Evolutionary conservation across 1,140 invertebrate species (phyloP).

Genomic region (Parapsyche elsis): DNA sequence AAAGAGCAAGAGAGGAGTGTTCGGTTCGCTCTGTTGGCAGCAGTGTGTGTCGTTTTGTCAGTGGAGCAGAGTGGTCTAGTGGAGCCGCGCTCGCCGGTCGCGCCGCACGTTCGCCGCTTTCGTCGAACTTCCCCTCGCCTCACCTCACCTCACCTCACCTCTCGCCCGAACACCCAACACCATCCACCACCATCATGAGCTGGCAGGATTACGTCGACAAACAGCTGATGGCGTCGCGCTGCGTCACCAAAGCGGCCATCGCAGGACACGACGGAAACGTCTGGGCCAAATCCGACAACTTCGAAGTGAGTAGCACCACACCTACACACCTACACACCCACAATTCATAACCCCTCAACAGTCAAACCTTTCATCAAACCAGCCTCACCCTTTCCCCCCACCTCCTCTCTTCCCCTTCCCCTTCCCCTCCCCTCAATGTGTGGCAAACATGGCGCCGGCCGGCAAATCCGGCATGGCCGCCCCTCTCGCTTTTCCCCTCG

Average conservation of each 20-base stretch:
- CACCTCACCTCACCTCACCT: not conserved
- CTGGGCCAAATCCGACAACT: constrained; percentile 93
- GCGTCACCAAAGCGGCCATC: constrained; percentile 93
- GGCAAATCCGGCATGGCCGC: not conserved
- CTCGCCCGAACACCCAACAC: not conserved
- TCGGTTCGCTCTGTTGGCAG: not conserved
- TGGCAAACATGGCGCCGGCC: too few relatives aligned
- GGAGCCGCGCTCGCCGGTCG: constrained; percentile 49
- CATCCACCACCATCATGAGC: constrained; percentile 75
- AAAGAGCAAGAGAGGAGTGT: not conserved
- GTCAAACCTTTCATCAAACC: too few relatives aligned
- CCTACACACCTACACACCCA: too few relatives aligned
- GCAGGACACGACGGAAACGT: constrained; percentile 94
- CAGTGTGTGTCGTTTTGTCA: constrained; percentile 6
- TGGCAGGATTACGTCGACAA: constrained; percentile 99
- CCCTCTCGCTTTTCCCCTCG: not conserved
- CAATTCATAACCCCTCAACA: not conserved
- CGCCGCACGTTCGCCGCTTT: constrained; percentile 24
- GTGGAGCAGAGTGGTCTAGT: not conserved
- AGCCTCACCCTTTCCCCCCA: too few relatives aligned
- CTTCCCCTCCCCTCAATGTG: too few relatives aligned
- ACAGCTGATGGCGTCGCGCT: constrained; percentile 92
- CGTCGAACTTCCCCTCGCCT: not conserved
- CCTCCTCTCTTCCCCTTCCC: too few relatives aligned
- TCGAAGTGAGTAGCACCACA: constrained; percentile 79